These are phyloP conservation scores for Drosophila colorata DNA, from an alignment of 2,888 invertebrate genomes.

Conservation along the genomic window DNA sequence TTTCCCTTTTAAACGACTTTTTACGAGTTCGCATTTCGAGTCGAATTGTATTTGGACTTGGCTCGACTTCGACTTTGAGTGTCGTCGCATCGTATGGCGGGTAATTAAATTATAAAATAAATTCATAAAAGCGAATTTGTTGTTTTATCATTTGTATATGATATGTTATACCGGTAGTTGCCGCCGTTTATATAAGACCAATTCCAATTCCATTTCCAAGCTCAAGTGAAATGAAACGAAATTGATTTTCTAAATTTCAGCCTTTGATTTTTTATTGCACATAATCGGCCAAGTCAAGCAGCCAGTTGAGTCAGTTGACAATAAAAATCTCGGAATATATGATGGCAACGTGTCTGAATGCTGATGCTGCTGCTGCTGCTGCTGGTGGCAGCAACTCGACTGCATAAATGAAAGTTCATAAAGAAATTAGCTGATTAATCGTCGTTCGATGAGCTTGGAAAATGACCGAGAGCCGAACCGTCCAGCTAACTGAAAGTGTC, in stretches of 20 bases:
- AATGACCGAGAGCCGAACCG: constrained; percentile 60
- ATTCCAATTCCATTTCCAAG: constrained; percentile 10
- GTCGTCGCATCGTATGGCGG: constrained; percentile 14
- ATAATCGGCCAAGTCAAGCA: constrained; percentile 27
- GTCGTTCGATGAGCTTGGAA: constrained; percentile 80
- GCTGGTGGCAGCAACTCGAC: constrained; percentile 27
- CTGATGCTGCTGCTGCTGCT: constrained; percentile 22
- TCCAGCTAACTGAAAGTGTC: constrained; percentile 74
- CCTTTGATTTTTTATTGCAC: constrained; percentile 66
- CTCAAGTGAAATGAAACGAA: constrained; percentile 49
- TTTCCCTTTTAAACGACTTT: constrained; percentile 80
- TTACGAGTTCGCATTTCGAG: constrained; percentile 62
- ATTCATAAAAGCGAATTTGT: constrained; percentile 70
- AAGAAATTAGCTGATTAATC: constrained; percentile 82
- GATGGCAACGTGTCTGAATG: constrained; percentile 68
- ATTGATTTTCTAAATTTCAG: constrained; percentile 76
- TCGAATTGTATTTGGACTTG: constrained; percentile 43
- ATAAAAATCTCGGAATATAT: constrained; percentile 45
- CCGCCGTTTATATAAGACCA: constrained; percentile 61
- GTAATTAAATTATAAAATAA: constrained; percentile 81
- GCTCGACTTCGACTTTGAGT: constrained; percentile 47
- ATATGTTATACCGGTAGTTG: constrained; percentile 35
- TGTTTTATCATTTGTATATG: constrained; percentile 64
- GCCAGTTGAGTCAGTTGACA: background rate
- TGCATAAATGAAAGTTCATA: constrained; percentile 81